Evolutionary conservation across 1,140 invertebrate genomes (phyloP).

Genomic region (Cataglyphis hispanica): DNA sequence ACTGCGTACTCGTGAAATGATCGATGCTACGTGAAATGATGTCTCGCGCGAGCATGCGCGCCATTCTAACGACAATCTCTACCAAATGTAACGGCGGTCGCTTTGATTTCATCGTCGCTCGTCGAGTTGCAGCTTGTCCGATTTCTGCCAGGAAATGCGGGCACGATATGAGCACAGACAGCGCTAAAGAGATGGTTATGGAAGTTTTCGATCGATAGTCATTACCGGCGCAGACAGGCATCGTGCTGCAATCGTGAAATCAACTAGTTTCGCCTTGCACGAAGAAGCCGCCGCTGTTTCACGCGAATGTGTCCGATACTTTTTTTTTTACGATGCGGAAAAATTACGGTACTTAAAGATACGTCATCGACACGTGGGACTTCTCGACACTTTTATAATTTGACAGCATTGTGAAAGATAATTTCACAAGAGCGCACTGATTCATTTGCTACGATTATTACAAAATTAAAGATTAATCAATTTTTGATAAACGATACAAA

Average conservation of each 20-base stretch:
- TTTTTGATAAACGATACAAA: too few relatives aligned
- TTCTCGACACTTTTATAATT: too few relatives aligned
- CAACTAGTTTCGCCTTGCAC: slow-evolving; percentile 40
- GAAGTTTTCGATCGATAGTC: slow-evolving; percentile 63
- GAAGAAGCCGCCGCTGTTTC: slow-evolving; percentile 15
- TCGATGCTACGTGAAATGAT: slow-evolving; percentile 32
- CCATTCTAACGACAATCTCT: slow-evolving; percentile 11
- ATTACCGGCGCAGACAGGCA: slow-evolving; percentile 32
- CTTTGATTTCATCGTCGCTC: slow-evolving; percentile 38
- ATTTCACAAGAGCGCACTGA: too few relatives aligned
- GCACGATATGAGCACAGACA: slow-evolving; percentile 20
- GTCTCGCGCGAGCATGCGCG: slow-evolving; percentile 7
- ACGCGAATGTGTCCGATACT: slow-evolving; percentile 27
- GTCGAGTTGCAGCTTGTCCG: slow-evolving; percentile 4
- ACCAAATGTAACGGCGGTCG: background rate
- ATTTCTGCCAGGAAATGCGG: slow-evolving; percentile 26
- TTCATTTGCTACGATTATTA: too few relatives aligned
- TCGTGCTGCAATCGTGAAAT: slow-evolving; percentile 49
- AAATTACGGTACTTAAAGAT: background rate
- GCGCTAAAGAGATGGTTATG: slow-evolving; percentile 52
- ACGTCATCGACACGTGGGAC: too few relatives aligned
- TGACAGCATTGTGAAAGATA: too few relatives aligned
- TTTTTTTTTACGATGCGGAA: slow-evolving; percentile 18
- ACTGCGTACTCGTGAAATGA: background rate
- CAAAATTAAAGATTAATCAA: too few relatives aligned